Percentiles rank a stretch among this genome's conserved stretches.
These are phyloP conservation scores for Penaeus monodon DNA, from an alignment of 2,888 invertebrate species.

Conservation along the genomic window DNA sequence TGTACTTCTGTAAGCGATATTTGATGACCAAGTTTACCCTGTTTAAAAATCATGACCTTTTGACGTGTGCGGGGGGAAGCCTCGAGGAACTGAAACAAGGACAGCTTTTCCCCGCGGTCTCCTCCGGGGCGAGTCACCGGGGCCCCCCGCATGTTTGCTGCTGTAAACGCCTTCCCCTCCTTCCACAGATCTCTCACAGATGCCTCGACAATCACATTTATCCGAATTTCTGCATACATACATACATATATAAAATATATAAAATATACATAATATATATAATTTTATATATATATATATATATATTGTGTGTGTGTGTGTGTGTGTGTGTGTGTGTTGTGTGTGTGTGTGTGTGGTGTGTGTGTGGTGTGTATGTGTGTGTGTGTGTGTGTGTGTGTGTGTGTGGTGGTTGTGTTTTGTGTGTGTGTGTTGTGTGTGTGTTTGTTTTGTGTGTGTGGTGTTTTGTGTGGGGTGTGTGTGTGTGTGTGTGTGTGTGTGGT, in stretches of 20 bases:
- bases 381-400: not conserved
- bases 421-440: too few relatives aligned
- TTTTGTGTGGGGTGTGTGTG: too few relatives aligned
- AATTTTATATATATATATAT: conserved; percentile 21
- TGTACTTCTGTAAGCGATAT: conserved; percentile 28
- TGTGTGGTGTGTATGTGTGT: not conserved
- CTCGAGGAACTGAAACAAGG: not conserved
- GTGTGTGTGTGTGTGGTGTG: not conserved
- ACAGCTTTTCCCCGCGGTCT: not conserved
- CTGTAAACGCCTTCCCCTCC: conserved; percentile 7
- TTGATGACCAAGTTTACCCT: not conserved
- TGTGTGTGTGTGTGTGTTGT: not conserved
- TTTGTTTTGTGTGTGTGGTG: too few relatives aligned
- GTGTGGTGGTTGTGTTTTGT: too few relatives aligned
- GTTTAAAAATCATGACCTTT: not conserved
- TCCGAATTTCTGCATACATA: not conserved
- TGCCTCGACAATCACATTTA: too few relatives aligned
- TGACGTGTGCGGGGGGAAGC: not conserved
- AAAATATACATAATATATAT: conserved; percentile 20
- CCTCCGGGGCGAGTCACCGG: not conserved
- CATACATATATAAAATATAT: conserved; percentile 11
- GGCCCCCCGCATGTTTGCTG: not conserved
- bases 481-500: too few relatives aligned
- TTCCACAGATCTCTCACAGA: not conserved
- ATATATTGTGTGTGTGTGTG: conserved; percentile 12